Conservation (phyloP, 2,113 vertebrate species). For the Sisor rabdophorus region DNA sequence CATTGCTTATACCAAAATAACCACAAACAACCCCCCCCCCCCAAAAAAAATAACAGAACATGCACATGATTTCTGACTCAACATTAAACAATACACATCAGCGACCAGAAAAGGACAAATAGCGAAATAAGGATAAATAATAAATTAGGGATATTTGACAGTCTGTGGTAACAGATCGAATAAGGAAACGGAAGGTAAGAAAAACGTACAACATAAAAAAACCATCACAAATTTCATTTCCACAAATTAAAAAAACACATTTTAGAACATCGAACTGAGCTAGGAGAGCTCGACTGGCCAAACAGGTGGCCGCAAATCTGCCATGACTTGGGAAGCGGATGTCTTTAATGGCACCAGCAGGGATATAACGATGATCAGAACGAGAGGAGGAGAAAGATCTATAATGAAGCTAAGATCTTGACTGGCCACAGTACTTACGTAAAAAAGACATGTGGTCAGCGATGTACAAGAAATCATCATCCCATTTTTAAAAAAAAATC, state of each 20-base stretch:
- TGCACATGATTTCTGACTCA: conserved; percentile 70
- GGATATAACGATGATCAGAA: background rate
- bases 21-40: no score
- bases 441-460: conserved; percentile 35
- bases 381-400: background rate
- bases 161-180: conserved; percentile 55
- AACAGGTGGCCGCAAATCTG: conserved; percentile 22
- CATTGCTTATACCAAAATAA: conserved; percentile 62
- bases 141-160: conserved; percentile 71
- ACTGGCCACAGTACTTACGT: conserved; percentile 42
- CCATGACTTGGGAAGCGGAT: background rate
- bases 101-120: conserved; percentile 66
- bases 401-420: background rate
- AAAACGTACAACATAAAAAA: conserved; percentile 44
- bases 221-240: conserved; percentile 42
- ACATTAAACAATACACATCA: conserved; percentile 71
- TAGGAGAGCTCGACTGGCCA: conserved; percentile 10
- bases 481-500: background rate
- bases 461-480: conserved; percentile 32
- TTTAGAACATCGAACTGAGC: conserved; percentile 64
- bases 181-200: conserved; percentile 18
- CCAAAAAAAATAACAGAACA: conserved; percentile 58
- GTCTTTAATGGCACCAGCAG: conserved; percentile 5
- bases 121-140: conserved; percentile 72
- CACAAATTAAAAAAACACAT: conserved; percentile 64